Base-by-base conservation (phyloP, 2,888 invertebrate genomes). In the Gasteruption jaculator region DNA sequence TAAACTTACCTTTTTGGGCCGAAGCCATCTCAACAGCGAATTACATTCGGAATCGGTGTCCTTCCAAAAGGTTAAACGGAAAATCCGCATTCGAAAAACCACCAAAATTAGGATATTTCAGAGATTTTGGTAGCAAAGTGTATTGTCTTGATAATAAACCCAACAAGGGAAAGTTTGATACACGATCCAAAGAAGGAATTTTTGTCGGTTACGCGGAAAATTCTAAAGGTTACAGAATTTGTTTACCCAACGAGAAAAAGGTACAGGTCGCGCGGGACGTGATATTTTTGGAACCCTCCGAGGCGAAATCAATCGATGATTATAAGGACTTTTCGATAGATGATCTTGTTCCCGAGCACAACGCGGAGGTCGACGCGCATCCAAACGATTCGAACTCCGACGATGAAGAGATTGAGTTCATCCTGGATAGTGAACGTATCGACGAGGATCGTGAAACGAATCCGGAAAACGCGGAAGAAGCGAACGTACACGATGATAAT, bases 21-120 rank as follows among this genome's bases (percentile, higher is more conserved):
- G 62, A 64, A 36, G 63, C 62, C 3, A 44, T 55, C 11, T 42
- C 36, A 7, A 57, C 53, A 6, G 52, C 58, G n/a, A 46, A 49
- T 10, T 57, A 60, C 33, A 39, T 60, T 11, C 43, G 48, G 3
- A 66, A 66, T 36, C 32, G 60, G 15, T 43, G 52, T 16, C 46
- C 52, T 12, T 48, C 54, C 7, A 52, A 37, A 6, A 41, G 38
- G 1, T 38, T 45, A 3, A 15, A 15, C 3, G 46, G 41, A 1
- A 41, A 33, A 30, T 52, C 50, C 2, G 43, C 54, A 11, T 52
- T 29, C 40, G 55, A 56, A 30, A 45, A 27, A 18, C 16, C 25
- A 12, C 54, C 57, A 6, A 32, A 48, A 19, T 37, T 58, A 5
- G 12, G 39, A 8, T 45, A 57, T 32, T 24, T 59, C 11, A 35